phyloP scores from a whole-genome alignment of 2,888 invertebrate species.

The Ochropacha duplaris region DNA sequence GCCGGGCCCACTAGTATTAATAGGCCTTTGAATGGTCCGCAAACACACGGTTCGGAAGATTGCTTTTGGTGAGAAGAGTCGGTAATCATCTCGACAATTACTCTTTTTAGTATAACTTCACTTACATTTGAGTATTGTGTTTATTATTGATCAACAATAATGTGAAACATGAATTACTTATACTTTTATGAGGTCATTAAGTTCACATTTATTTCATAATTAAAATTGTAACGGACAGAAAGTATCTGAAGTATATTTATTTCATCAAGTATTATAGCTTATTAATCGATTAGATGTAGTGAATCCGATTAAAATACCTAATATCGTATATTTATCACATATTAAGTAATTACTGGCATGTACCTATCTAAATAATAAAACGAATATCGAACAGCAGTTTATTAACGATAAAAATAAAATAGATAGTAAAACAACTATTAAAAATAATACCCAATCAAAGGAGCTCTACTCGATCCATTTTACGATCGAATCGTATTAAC shows the following conservation, averaged over 20 bases:
- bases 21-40: too few relatives aligned
- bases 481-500: conserved; percentile 64
- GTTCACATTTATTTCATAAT: too few relatives aligned
- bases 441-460: conserved; percentile 68
- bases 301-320: not conserved
- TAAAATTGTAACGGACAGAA: too few relatives aligned
- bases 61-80: too few relatives aligned
- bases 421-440: conserved; percentile 44
- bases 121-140: too few relatives aligned
- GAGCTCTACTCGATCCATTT: conserved; percentile 50
- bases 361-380: conserved; percentile 20
- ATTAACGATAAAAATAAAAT: conserved; percentile 35
- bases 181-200: too few relatives aligned
- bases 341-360: conserved; percentile 39
- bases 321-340: conserved; percentile 28
- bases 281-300: not conserved
- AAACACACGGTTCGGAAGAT: too few relatives aligned
- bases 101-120: too few relatives aligned
- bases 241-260: not conserved
- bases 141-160: too few relatives aligned
- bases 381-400: conserved; percentile 11
- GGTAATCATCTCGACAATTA: too few relatives aligned
- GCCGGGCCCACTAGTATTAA: too few relatives aligned
- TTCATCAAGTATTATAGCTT: not conserved
- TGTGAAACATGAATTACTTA: too few relatives aligned